Evolutionary conservation across 2,113 vertebrate species (phyloP), one percentile per base, ranked within the genome.

Genomic region (Psilopogon haemacephalus): DNA sequence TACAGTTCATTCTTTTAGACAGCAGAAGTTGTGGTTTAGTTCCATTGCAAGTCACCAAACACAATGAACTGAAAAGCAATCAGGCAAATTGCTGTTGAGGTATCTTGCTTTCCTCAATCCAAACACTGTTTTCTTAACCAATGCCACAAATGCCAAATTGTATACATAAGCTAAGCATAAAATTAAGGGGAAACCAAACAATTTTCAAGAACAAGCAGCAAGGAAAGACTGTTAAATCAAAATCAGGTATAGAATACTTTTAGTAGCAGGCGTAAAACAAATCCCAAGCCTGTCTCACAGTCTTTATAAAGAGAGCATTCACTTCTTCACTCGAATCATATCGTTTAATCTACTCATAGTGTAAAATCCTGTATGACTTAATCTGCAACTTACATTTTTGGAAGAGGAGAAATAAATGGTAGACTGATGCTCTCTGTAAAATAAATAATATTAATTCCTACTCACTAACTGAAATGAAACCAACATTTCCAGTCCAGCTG

Each of bases 31-130:
- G 12, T 30, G 10, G 30, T 88, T 84, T n/a, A 8, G 42, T 68
- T 10, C 20, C 56, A 27, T 11, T 35, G 21, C 1, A 6, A 75
- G 8, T 64, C 20, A 67, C 9, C 33, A 52, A 86, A 56, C 4
- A 73, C 14, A 72, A 38, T 3, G 4, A 73, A 74, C 48, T 78
- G 20, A 9, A 65, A 88, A 86, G n/a, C 30, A 58, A 32, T 7
- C 0, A 8, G 15, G 35, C 15, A 59, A 91, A 75, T 15, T 1
- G 26, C 28, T 2, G 0, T 8, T 55, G 12, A 15, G 46, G 1
- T 58, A 73, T 33, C 69, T 56, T 54, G 35, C 21, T 60, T 69
- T 90, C 12, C 35, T 60, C 44, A 19, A 19, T 60, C 76, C 58
- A 69, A 93, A 75, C 9, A 42, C 5, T 3, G 1, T 90, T 84